A percentile compares a stretch with the other conserved stretches of the same genome.
Evolutionary conservation across 2,888 invertebrate genomes (phyloP).

Genomic region (Furcula furcula): DNA sequence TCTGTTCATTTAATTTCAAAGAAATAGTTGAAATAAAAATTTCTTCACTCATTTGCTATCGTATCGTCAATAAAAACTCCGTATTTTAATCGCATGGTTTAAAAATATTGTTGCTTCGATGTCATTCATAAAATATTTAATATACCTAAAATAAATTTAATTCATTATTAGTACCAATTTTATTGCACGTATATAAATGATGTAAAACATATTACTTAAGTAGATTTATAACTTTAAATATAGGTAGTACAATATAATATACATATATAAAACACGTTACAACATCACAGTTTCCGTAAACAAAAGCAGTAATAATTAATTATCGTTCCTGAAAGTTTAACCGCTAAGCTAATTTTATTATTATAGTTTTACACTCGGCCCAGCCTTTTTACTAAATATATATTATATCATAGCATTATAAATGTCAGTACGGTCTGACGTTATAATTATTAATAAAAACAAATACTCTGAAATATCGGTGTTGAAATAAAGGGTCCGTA

Average conservation of each 20-base stretch:
- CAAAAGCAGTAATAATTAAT: no score
- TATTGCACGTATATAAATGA: constrained; percentile 1
- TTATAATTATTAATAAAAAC: neutral
- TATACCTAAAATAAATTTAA: neutral
- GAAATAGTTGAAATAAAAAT: no score
- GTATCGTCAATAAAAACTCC: no score
- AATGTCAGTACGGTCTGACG: constrained; percentile 11
- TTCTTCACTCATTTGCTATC: no score
- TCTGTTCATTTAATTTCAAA: no score
- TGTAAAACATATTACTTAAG: neutral
- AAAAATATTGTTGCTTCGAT: neutral
- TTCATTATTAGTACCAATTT: neutral
- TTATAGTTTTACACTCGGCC: constrained; percentile 56
- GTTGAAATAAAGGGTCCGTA: no score
- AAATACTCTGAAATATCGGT: no score
- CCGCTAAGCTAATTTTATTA: constrained; percentile 21
- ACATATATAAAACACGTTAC: constrained; percentile 9
- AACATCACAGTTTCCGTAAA: constrained; percentile 37
- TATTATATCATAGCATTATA: constrained; percentile 3
- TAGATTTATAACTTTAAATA: neutral
- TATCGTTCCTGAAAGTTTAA: no score
- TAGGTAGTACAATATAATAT: neutral
- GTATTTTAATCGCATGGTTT: no score
- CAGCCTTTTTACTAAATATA: constrained; percentile 50
- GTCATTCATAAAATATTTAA: neutral